These are phyloP conservation scores for Drosophila yakuba DNA, from an alignment of 1,140 invertebrate genomes.

Conservation along the genomic window DNA sequence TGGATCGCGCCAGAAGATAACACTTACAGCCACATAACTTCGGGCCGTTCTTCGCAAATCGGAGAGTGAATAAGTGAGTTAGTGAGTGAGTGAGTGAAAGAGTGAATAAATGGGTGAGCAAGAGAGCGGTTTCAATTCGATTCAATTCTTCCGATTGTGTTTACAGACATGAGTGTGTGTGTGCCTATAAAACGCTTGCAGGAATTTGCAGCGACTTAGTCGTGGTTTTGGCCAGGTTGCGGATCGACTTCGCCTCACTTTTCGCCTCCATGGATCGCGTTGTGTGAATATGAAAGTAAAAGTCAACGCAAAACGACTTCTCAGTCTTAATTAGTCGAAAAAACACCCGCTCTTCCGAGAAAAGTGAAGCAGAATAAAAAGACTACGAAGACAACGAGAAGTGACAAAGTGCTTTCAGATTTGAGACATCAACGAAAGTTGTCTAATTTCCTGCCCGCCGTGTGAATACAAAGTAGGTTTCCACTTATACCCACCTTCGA, in stretches of 20 bases:
- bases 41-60: constrained; percentile 29
- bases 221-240: constrained; percentile 60
- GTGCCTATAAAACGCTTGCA: constrained; percentile 69
- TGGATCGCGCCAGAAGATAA: constrained; percentile 31
- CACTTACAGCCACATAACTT: constrained; percentile 24
- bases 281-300: constrained; percentile 50
- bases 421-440: constrained; percentile 48
- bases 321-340: constrained; percentile 40
- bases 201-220: constrained; percentile 77
- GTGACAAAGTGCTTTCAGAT: constrained; percentile 40
- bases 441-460: constrained; percentile 47
- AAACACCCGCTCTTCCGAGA: constrained; percentile 15
- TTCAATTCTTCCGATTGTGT: constrained; percentile 41
- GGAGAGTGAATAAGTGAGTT: constrained; percentile 7
- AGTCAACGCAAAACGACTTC: constrained; percentile 21
- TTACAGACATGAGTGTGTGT: constrained; percentile 32
- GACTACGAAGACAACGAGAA: constrained; percentile 2
- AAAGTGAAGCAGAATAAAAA: not conserved
- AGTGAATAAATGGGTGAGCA: constrained; percentile 1
- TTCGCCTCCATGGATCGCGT: constrained; percentile 9
- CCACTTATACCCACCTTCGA: not conserved
- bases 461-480: constrained; percentile 51
- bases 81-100: constrained; percentile 7
- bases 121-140: constrained; percentile 35
- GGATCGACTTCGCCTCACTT: constrained; percentile 31